A percentile compares a stretch with the other conserved stretches of the same genome.
Evolutionary conservation across 2,113 vertebrate genomes (phyloP).

Genomic region (Aleadryas rufinucha): DNA sequence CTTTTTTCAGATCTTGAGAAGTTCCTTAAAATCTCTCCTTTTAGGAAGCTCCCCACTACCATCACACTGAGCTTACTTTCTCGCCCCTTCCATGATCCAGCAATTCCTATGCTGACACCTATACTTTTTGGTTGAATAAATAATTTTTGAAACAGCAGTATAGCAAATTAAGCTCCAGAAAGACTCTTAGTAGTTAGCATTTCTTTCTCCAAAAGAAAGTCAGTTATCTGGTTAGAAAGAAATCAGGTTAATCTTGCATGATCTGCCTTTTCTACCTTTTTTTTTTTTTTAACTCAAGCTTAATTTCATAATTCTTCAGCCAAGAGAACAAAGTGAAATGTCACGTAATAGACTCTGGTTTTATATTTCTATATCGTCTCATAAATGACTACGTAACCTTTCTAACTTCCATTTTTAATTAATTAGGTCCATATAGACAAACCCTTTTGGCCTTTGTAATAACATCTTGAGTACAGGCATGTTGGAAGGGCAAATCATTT

Average conservation of each 20-base stretch:
- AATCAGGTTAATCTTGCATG: background rate
- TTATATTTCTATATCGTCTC: background rate
- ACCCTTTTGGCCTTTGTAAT: background rate
- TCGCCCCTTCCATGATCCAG: background rate
- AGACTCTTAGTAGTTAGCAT: background rate
- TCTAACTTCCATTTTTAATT: constrained; percentile 34
- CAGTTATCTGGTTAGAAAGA: background rate
- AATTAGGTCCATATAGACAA: background rate
- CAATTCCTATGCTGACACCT: background rate
- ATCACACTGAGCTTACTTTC: background rate
- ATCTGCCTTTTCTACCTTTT: background rate
- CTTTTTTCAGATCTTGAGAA: background rate
- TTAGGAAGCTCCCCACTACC: background rate
- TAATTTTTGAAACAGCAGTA: background rate
- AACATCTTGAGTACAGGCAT: background rate
- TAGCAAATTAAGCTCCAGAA: background rate
- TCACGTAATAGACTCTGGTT: background rate
- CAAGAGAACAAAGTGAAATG: background rate
- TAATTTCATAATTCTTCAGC: background rate
- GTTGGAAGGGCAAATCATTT: background rate
- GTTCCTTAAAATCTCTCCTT: background rate
- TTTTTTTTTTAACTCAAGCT: background rate
- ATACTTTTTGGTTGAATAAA: background rate
- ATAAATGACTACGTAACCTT: background rate
- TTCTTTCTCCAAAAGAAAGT: background rate